Percentiles rank a stretch among this genome's conserved stretches.
Evolutionary conservation across 2,888 invertebrate species (phyloP).

Genomic region (Bombyx huttoni): DNA sequence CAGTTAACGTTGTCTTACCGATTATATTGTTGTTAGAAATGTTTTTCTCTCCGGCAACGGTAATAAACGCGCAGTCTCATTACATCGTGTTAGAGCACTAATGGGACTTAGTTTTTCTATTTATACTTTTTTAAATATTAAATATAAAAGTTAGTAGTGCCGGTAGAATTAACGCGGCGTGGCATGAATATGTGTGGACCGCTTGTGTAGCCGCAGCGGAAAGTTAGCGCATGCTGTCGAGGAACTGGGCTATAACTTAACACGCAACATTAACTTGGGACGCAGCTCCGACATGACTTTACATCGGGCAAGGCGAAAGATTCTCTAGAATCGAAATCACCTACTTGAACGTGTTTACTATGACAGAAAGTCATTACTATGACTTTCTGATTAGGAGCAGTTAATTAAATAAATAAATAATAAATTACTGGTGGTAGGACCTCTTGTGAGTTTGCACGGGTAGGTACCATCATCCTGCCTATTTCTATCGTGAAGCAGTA

Average conservation of each 20-base stretch:
- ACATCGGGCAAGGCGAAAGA: constrained; percentile 15
- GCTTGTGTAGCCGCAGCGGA: constrained; percentile 24
- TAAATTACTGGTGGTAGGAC: too few relatives aligned
- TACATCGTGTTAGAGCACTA: constrained; percentile 8
- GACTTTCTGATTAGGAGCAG: too few relatives aligned
- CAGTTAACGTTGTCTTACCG: constrained; percentile 32
- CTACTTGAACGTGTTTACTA: background rate
- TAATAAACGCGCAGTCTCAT: constrained; percentile 14
- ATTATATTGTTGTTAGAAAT: constrained; percentile 29
- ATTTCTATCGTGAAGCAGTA: too few relatives aligned
- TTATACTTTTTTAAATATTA: background rate
- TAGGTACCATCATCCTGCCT: too few relatives aligned
- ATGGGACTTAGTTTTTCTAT: constrained; percentile 8
- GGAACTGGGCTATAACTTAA: constrained; percentile 56
- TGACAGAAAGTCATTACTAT: background rate
- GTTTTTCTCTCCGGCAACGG: constrained; percentile 17
- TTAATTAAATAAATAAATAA: too few relatives aligned
- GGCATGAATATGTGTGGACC: constrained; percentile 41
- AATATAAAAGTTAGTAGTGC: background rate
- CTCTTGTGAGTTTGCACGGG: too few relatives aligned
- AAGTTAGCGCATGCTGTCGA: constrained; percentile 51
- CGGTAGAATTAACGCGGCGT: constrained; percentile 37
- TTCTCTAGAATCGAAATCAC: constrained; percentile 4
- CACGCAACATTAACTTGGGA: constrained; percentile 64
- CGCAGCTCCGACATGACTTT: constrained; percentile 40